Conservation (phyloP, 2,888 invertebrate genomes). For the Ichneumon xanthorius region DNA sequence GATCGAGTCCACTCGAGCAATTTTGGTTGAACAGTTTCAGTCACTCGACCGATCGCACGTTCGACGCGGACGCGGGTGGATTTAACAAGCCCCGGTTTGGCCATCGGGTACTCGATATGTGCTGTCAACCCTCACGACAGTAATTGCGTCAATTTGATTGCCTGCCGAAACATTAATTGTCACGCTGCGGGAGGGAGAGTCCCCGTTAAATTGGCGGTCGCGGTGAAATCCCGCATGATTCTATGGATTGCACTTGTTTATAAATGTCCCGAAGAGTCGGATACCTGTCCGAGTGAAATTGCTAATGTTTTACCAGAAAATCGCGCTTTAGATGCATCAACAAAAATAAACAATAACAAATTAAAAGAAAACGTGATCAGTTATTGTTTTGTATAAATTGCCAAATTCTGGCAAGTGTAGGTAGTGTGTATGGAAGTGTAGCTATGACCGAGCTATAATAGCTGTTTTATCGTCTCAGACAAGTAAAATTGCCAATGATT, state of each 20-base stretch:
- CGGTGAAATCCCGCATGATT: constrained; percentile 29
- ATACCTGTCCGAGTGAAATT: too few relatives aligned
- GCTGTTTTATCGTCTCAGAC: too few relatives aligned
- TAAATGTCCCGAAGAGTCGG: background rate
- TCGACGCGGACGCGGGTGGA: constrained; percentile 30
- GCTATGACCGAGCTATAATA: too few relatives aligned
- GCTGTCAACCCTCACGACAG: constrained; percentile 46
- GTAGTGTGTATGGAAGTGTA: too few relatives aligned
- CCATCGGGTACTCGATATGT: constrained; percentile 51
- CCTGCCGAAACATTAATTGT: constrained; percentile 53
- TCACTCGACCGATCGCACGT: constrained; percentile 47
- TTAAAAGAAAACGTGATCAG: too few relatives aligned
- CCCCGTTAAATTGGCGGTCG: constrained; percentile 39
- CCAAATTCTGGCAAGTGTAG: too few relatives aligned
- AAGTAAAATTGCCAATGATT: too few relatives aligned
- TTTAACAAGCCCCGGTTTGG: constrained; percentile 22
- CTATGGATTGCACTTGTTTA: background rate
- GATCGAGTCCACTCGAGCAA: constrained; percentile 32
- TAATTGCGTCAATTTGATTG: constrained; percentile 64
- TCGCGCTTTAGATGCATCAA: too few relatives aligned
- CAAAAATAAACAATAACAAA: too few relatives aligned
- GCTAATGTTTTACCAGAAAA: too few relatives aligned
- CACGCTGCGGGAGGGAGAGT: constrained; percentile 16
- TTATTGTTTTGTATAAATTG: too few relatives aligned
- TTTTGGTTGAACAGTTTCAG: constrained; percentile 56